Base-by-base conservation (phyloP, 2,113 vertebrate species). In the Passer montanus region DNA sequence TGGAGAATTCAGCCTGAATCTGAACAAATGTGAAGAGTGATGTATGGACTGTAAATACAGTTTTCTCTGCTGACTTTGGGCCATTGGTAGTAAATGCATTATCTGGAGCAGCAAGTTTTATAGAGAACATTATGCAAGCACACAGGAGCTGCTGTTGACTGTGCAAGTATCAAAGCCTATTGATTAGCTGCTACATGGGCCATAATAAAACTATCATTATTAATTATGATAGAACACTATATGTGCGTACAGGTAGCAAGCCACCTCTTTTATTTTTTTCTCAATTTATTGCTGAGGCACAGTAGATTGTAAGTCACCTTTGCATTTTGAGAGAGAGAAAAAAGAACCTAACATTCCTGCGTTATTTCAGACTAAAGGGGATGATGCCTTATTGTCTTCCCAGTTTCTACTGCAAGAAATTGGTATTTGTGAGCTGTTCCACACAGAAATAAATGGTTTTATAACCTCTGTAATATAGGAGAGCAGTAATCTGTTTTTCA, bases 141-240 rank as follows among this genome's bases (percentile, higher is more conserved):
- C 83, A 91, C 46, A 93, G 89, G 89, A 95, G 52, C 33, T 70
- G 44, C 21, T 96, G 83, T 94, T 94, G 96, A 96, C 95, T 96
- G 90, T 58, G 90, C 91, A 95, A 92, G 89, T 91, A 97, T 94
- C 95, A 90, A 94, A 96, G 28, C 64, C 84, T 97, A 98, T 97
- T 97, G 97, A 98, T 98, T 97, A 97, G 73, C 90, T 97, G 94
- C 93, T 97, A 73, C 41, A 19, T 84, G 72, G 81, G 50, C 94
- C 33, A 46, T 95, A 97, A 97, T 97, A 97, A 98, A 98, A 95
- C 85, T 87, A 94, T 95, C 69, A 93, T 95, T 85, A 91, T 96
- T 98, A 97, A 97, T 96, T 96, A 94, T 92, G 37, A 84, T 89
- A 62, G 94, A 88, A 89, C 95, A 73, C 58, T 86, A 68, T 55